Evolutionary conservation across 2,888 invertebrate species (phyloP), one percentile per base, ranked within the genome.

Genomic region (Leptogaster cylindrica): DNA sequence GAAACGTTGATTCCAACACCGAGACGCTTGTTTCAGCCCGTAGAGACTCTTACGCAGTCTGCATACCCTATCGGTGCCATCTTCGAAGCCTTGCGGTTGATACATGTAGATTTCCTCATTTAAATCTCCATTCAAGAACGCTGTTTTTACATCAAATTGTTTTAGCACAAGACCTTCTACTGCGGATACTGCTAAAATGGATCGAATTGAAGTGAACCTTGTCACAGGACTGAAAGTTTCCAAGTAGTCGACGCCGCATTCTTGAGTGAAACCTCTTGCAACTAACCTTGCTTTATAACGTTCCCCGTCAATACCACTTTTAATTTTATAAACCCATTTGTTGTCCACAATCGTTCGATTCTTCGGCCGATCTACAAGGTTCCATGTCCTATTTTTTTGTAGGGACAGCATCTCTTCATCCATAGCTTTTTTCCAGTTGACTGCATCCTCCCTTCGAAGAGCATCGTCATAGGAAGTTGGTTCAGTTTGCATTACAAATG

Each of bases 1-100:
- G 44, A 75, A 72, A 64, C 70, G 73, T 36, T 64, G 20, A 33
- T 74, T 74, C 73, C 73, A 74, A 50, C 70, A 68, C 51, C 72
- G 23, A 4, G 71, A 72, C 6, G 72, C 70, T 68, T 73, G 74
- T 55, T 74, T 75, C 1, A 75, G 23, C 0, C 73, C 73, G 66
- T 75, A 74, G 1, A 74, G 28, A 25, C 73, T 71, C 33, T 72
- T 73, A 6, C 69, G 55, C 2, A 75, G 46, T 20, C 68, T 65
- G 55, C 71, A 71, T 5, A 73, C 73, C 20, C 39, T 50, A 20
- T 68, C 65, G 14, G 69, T 72, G n/a, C 69, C 65, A 51, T 71
- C 65, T 28, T 65, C 50, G 23, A 12, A 70, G 12, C 72, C 71
- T 27, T 55, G 52, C 31, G 71, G 71, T 12, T 72, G 69, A 18